Evolutionary conservation across 2,888 invertebrate species (phyloP).

Genomic region (Meta bourneti): DNA sequence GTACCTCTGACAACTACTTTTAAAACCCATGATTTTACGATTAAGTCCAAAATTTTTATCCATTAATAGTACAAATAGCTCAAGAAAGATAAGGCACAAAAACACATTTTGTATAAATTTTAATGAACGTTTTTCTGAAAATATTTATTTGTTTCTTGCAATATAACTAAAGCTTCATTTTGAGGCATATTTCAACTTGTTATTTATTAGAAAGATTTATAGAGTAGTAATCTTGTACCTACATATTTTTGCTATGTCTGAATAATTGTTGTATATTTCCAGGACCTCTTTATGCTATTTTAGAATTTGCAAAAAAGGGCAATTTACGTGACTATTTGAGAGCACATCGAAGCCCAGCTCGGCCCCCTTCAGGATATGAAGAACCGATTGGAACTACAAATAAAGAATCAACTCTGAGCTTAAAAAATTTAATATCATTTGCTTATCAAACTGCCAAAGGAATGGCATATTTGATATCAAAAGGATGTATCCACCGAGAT

Average conservation of each 20-base stretch:
- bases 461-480: conserved; percentile 98
- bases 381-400: conserved; percentile 84
- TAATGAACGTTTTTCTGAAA: not conserved
- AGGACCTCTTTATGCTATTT: conserved; percentile 82
- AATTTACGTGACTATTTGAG: conserved; percentile 97
- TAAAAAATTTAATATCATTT: conserved; percentile 96
- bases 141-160: not conserved
- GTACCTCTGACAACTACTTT: too few relatives aligned
- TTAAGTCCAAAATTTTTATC: too few relatives aligned
- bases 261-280: not conserved
- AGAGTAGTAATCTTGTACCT: not conserved
- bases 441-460: conserved; percentile 98
- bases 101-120: too few relatives aligned
- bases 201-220: not conserved
- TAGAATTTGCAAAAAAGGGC: conserved; percentile 85
- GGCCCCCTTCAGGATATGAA: conserved; percentile 84
- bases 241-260: not conserved
- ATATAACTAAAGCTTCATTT: not conserved
- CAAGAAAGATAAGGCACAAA: too few relatives aligned
- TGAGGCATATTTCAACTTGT: too few relatives aligned
- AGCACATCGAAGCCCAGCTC: conserved; percentile 84
- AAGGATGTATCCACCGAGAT: conserved; percentile 98
- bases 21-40: too few relatives aligned
- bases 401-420: conserved; percentile 85
- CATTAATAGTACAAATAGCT: too few relatives aligned